Evolutionary conservation across 1,140 invertebrate species (phyloP).

Genomic region (Drosophila pruinosa): DNA sequence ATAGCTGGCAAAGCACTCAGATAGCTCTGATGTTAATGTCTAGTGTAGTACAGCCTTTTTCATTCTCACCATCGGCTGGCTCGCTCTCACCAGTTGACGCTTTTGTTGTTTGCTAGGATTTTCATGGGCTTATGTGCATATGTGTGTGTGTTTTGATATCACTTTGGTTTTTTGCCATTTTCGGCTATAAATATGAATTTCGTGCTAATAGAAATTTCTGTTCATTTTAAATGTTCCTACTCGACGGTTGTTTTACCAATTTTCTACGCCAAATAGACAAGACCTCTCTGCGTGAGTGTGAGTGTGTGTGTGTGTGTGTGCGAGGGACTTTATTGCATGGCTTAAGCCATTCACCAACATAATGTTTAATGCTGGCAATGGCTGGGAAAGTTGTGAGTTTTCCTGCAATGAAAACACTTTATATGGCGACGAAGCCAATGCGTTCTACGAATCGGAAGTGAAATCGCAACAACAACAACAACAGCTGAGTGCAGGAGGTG

Average conservation of each 20-base stretch:
- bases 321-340: constrained; percentile 42
- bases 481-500: constrained; percentile 22
- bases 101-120: constrained; percentile 26
- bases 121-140: constrained; percentile 11
- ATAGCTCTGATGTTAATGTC: constrained; percentile 26
- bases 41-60: constrained; percentile 14
- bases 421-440: constrained; percentile 61
- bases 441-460: constrained; percentile 44
- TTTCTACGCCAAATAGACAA: not conserved
- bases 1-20: constrained; percentile 25
- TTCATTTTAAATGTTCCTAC: constrained; percentile 56
- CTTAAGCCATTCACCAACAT: constrained; percentile 12
- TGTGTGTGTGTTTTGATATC: constrained; percentile 14
- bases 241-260: constrained; percentile 33
- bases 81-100: not conserved
- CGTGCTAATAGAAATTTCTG: constrained; percentile 62
- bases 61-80: not conserved
- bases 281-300: not conserved
- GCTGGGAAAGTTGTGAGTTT: constrained; percentile 67
- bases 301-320: constrained; percentile 20
- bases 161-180: constrained; percentile 47
- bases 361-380: constrained; percentile 61
- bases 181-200: constrained; percentile 69
- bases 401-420: constrained; percentile 57
- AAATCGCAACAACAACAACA: constrained; percentile 40